Base-by-base conservation (phyloP, 2,797 vertebrate genomes). In the Smutsia gigantea region DNA sequence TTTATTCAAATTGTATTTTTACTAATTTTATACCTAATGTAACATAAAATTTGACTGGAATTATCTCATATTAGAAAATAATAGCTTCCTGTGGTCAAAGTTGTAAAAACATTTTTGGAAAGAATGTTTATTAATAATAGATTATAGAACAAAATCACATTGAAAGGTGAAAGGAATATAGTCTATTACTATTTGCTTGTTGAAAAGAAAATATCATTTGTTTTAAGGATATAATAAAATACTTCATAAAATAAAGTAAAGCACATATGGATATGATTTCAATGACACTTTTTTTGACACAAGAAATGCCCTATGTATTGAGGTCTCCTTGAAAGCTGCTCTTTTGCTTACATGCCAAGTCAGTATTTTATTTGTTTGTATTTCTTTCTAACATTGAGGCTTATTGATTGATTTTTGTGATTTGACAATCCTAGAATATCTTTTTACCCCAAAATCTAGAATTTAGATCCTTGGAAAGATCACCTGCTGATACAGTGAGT, bases 31-130 rank as follows among this genome's bases (percentile, higher is more conserved):
- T 59, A 39, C 61, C 27, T 92, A 82, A 59, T 66, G 18, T 72
- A 46, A 71, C 31, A 53, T 88, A 42, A 89, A 89, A 85, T 78
- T 81, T 86, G 34, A 87, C n/a, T 83, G 23, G 31, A 96, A 72
- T 68, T 64, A n/a, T 87, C 0, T 91, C 82, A 69, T 4, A 91
- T 31, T 86, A 18, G 49, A 61, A 90, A 96, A 78, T 69, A 72
- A 66, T 92, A 88, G 39, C 64, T 88, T 92, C 23, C 19, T 88
- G 18, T 82, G 19, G 11, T 64, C n/a, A 86, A 75, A 55, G 18
- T 92, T 77, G 4, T 68, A 75, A 77, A 82, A 92, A 29, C 46
- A 1, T 66, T 83, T 92, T 87, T 42, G 90, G 42, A 79, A 83
- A 29, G 14, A 87, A 82, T 94, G 19, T 25, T 92, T 78, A 55